A percentile compares a stretch with the other conserved stretches of the same genome.
Conservation (phyloP, 92 coral and sea anemone genomes). For the Scolanthus callimorphus region DNA sequence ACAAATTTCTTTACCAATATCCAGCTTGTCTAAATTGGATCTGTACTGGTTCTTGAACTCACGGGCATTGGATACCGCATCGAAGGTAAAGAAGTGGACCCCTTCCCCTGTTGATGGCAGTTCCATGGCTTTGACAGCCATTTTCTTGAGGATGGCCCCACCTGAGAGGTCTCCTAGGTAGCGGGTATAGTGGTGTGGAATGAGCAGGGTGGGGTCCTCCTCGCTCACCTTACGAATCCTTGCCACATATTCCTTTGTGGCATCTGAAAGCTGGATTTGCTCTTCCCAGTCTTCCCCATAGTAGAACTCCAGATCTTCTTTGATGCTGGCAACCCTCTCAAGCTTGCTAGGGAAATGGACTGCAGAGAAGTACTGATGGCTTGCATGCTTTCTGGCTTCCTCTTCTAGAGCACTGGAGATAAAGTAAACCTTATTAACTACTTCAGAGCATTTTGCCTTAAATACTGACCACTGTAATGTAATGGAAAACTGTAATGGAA, state of each 20-base stretch:
- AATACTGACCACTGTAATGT: no score
- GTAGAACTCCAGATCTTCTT: constrained; percentile 81
- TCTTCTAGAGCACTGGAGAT: constrained; percentile 79
- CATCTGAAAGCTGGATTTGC: constrained; percentile 55
- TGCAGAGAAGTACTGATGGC: constrained; percentile 63
- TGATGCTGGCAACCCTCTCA: constrained; percentile 60
- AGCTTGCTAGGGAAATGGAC: constrained; percentile 88
- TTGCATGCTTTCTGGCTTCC: constrained; percentile 73
- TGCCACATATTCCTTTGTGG: constrained; percentile 77
- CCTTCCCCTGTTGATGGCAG: constrained; percentile 93
- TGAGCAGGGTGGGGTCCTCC: constrained; percentile 81
- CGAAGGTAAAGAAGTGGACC: constrained; percentile 74
- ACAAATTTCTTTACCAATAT: constrained; percentile 60
- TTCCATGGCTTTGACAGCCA: constrained; percentile 82
- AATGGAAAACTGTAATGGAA: no score
- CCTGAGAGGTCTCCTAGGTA: constrained; percentile 97
- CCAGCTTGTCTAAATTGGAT: constrained; percentile 67
- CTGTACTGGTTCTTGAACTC: constrained; percentile 90
- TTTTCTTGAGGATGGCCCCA: constrained; percentile 81
- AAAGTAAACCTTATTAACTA: no score
- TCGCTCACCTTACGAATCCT: constrained; percentile 70
- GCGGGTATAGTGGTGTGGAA: constrained; percentile 93
- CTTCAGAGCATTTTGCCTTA: no score
- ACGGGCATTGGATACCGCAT: constrained; percentile 64
- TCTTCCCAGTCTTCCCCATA: constrained; percentile 92